Conservation (phyloP, 2,888 invertebrate species). For the Ypsolopha sequella region DNA sequence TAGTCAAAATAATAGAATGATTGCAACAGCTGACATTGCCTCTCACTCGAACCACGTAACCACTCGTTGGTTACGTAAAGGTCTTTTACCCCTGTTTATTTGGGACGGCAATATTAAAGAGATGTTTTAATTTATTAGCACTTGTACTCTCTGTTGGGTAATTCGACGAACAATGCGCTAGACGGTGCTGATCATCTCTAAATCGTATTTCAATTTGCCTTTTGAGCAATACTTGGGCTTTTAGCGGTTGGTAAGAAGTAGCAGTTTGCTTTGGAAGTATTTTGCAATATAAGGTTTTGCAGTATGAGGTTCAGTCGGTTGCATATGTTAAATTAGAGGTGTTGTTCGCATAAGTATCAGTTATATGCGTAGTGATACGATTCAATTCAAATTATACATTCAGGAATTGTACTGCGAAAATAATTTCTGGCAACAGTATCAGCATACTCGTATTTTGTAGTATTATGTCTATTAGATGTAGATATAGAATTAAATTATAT, state of each 20-base stretch:
- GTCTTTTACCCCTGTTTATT: constrained; percentile 67
- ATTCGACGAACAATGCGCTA: constrained; percentile 25
- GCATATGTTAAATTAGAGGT: too few species aligned
- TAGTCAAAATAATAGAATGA: constrained; percentile 42
- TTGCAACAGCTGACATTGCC: constrained; percentile 61
- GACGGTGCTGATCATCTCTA: constrained; percentile 24
- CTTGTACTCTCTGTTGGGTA: constrained; percentile 38
- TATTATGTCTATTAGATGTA: too few species aligned
- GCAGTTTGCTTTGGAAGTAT: constrained; percentile 17
- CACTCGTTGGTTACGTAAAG: constrained; percentile 48
- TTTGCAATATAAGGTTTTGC: background rate
- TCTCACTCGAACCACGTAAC: constrained; percentile 58
- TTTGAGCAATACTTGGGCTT: constrained; percentile 33
- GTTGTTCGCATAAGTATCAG: too few species aligned
- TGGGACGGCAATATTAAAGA: constrained; percentile 54
- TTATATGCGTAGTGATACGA: too few species aligned
- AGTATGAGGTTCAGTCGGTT: too few species aligned
- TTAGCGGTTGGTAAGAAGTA: constrained; percentile 25
- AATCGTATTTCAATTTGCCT: constrained; percentile 34
- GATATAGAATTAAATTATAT: too few species aligned
- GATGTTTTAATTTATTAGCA: constrained; percentile 62
- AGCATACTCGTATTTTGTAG: too few species aligned
- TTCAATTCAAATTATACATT: too few species aligned
- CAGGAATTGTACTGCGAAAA: too few species aligned
- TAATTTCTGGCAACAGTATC: too few species aligned